phyloP scores from a whole-genome alignment of 2,888 invertebrate species.

The Ariolimax columbianus region DNA sequence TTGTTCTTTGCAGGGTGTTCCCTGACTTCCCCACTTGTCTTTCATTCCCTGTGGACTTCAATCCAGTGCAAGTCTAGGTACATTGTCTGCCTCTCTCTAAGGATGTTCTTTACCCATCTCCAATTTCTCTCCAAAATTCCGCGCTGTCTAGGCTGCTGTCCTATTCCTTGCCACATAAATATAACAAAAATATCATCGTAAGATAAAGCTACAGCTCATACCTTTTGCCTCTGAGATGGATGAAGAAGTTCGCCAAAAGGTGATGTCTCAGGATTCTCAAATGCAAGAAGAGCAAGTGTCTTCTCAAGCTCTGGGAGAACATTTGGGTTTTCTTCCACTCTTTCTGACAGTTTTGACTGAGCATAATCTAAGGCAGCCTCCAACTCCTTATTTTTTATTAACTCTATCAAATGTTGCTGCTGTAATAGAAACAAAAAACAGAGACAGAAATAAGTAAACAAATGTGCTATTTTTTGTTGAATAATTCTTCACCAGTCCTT shows the following conservation, averaged over 20 bases:
- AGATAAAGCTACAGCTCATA: conserved; percentile 51
- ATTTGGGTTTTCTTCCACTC: conserved; percentile 86
- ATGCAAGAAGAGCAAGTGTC: conserved; percentile 95
- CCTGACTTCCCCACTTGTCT: too few relatives aligned
- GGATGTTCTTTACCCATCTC: too few relatives aligned
- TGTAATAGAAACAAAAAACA: conserved; percentile 72
- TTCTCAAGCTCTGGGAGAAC: conserved; percentile 90
- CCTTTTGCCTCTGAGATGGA: conserved; percentile 91
- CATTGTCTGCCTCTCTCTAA: too few relatives aligned
- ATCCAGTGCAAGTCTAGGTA: too few relatives aligned
- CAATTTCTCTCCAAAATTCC: too few relatives aligned
- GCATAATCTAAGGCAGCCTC: conserved; percentile 94
- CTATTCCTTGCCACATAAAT: too few relatives aligned
- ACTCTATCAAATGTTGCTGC: conserved; percentile 93
- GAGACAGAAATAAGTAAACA: not conserved
- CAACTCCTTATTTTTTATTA: conserved; percentile 89
- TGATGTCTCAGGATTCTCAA: conserved; percentile 95
- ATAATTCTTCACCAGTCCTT: too few relatives aligned
- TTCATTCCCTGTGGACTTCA: too few relatives aligned
- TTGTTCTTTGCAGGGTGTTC: too few relatives aligned
- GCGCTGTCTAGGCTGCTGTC: too few relatives aligned
- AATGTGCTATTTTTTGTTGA: too few relatives aligned
- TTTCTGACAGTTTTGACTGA: conserved; percentile 92
- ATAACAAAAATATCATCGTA: too few relatives aligned
- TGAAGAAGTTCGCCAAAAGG: conserved; percentile 96